phyloP scores from a whole-genome alignment of 1,140 invertebrate species.

The Cheumatopsyche charites region DNA sequence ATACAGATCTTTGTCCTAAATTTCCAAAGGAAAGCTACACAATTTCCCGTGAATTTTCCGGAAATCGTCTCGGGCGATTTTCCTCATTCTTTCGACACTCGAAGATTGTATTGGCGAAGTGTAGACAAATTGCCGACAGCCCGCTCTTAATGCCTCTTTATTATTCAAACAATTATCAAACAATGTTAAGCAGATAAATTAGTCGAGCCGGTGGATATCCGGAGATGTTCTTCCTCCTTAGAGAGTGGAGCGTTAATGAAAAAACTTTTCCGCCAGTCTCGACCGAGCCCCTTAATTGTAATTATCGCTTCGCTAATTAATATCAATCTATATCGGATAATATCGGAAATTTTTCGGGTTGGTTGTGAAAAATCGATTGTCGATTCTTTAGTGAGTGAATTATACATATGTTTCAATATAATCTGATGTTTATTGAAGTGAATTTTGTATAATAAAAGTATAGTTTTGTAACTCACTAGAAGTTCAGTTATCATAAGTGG shows the following conservation, averaged over 20 bases:
- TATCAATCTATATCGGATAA: conserved; percentile 25
- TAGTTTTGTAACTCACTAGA: no score
- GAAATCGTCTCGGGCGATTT: no score
- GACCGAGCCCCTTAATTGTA: conserved; percentile 22
- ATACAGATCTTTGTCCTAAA: no score
- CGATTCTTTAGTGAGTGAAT: no score
- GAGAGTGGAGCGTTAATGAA: conserved; percentile 24
- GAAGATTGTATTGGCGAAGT: neutral
- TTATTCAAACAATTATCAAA: conserved; percentile 40
- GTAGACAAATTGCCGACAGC: conserved; percentile 29
- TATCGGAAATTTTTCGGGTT: no score
- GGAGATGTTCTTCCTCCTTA: neutral
- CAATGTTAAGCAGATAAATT: conserved; percentile 38
- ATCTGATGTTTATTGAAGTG: no score
- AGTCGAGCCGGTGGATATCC: conserved; percentile 5
- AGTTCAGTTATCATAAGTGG: no score
- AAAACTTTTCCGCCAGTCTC: conserved; percentile 23
- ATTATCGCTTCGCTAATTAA: conserved; percentile 35
- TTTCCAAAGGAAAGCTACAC: no score
- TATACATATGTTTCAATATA: no score
- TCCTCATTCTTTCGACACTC: conserved; percentile 4
- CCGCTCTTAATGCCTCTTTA: conserved; percentile 32
- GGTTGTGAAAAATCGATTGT: no score
- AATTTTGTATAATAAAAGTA: no score
- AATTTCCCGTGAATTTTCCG: no score